These are phyloP conservation scores for Aspidoscelis tigris DNA, from an alignment of 2,113 vertebrate species.

Conservation along the genomic window DNA sequence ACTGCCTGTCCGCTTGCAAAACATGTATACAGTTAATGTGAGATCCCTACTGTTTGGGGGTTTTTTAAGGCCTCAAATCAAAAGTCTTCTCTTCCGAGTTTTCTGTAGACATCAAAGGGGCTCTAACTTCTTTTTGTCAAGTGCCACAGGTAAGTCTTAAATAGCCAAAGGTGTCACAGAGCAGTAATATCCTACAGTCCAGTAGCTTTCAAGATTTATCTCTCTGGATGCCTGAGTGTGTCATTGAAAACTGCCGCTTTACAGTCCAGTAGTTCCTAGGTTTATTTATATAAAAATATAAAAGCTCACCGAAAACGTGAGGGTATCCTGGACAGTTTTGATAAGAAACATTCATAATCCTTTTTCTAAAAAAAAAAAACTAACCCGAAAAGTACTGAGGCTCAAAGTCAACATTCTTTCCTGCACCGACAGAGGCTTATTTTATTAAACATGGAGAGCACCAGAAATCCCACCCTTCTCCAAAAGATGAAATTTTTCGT, in stretches of 20 bases:
- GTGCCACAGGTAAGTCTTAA: background rate
- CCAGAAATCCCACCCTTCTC: background rate
- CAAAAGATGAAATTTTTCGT: background rate
- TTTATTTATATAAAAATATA: conserved; percentile 55
- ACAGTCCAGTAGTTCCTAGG: conserved; percentile 53
- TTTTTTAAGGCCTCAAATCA: conserved; percentile 23
- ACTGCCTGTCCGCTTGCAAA: no score
- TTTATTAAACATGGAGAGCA: conserved; percentile 30
- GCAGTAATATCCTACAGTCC: conserved; percentile 47
- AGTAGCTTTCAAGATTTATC: conserved; percentile 52
- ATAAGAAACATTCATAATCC: conserved; percentile 55
- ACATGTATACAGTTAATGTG: background rate
- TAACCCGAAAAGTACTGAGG: conserved; percentile 44
- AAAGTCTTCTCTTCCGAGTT: conserved; percentile 24
- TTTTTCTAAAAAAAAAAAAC: background rate
- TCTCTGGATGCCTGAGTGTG: conserved; percentile 42
- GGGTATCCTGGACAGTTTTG: conserved; percentile 48
- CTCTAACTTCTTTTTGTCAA: conserved; percentile 7
- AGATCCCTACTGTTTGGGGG: background rate
- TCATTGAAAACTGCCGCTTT: conserved; percentile 50
- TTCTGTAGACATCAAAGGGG: conserved; percentile 30
- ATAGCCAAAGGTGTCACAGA: conserved; percentile 3
- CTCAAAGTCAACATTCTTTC: conserved; percentile 51
- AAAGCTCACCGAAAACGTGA: conserved; percentile 48
- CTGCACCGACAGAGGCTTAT: conserved; percentile 38